A percentile compares a stretch with the other conserved stretches of the same genome.
These are phyloP conservation scores for Philopotamus ludificatus DNA, from an alignment of 1,140 invertebrate species.

Conservation along the genomic window DNA sequence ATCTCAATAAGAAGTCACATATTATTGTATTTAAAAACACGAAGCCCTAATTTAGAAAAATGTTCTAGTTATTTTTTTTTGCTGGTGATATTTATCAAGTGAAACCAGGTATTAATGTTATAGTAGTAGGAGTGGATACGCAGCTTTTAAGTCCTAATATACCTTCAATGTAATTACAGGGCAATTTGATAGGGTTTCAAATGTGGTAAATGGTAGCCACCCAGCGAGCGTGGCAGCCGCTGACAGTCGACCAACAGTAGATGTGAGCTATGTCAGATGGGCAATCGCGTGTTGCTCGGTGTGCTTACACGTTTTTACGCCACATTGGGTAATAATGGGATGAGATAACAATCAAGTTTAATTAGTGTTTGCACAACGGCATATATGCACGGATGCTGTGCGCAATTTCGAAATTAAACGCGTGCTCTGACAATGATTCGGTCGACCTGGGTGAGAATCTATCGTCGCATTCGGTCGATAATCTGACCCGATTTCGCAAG, in stretches of 20 bases:
- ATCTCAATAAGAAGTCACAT: no score
- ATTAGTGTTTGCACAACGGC: neutral
- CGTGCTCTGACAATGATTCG: neutral
- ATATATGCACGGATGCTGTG: neutral
- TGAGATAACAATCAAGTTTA: neutral
- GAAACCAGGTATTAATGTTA: no score
- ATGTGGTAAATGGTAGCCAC: neutral
- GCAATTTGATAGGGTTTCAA: neutral
- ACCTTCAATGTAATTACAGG: neutral
- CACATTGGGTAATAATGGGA: neutral
- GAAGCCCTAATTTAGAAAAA: no score
- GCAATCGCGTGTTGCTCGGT: neutral
- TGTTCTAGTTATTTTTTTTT: no score
- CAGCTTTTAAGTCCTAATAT: neutral
- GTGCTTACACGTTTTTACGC: neutral
- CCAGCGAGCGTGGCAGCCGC: neutral
- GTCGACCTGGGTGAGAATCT: conserved; percentile 3
- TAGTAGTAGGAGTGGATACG: no score
- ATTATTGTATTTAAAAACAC: no score
- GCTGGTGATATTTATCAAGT: no score
- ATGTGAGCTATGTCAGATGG: neutral
- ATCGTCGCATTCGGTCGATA: neutral
- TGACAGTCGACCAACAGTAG: neutral
- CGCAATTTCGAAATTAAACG: no score
- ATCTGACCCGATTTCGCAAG: no score